Conservation (phyloP, 2,113 vertebrate genomes). For the Nannobrachium achirus region DNA sequence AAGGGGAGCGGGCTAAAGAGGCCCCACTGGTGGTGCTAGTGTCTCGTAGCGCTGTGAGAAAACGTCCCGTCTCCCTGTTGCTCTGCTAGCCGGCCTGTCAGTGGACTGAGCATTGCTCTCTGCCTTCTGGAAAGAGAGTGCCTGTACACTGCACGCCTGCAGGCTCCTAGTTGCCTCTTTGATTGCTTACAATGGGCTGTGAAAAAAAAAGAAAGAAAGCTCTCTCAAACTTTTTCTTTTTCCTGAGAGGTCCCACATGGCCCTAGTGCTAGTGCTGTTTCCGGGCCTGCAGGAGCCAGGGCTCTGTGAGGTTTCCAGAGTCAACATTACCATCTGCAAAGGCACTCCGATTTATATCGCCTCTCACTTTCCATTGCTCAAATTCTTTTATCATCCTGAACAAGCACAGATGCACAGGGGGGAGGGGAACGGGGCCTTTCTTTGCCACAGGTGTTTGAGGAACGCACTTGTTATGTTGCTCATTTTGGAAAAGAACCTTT, state of each 20-base stretch:
- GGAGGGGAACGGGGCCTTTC: constrained; percentile 22
- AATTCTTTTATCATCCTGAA: constrained; percentile 56
- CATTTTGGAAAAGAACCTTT: constrained; percentile 31
- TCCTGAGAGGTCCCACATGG: constrained; percentile 80
- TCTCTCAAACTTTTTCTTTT: constrained; percentile 58
- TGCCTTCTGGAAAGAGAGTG: constrained; percentile 65
- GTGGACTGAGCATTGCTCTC: constrained; percentile 76
- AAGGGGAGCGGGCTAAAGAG: constrained; percentile 49
- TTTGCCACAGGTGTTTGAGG: constrained; percentile 42
- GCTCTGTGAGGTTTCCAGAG: constrained; percentile 56
- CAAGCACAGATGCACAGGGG: constrained; percentile 30
- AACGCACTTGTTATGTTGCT: constrained; percentile 25
- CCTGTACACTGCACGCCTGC: constrained; percentile 66
- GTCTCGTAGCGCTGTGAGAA: constrained; percentile 54
- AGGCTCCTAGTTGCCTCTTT: constrained; percentile 77
- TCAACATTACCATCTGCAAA: constrained; percentile 73
- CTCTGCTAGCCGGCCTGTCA: constrained; percentile 57
- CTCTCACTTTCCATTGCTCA: constrained; percentile 32
- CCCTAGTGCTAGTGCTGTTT: constrained; percentile 84
- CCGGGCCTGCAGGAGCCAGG: constrained; percentile 61
- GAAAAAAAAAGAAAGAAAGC: constrained; percentile 62
- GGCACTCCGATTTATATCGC: constrained; percentile 58
- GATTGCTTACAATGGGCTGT: constrained; percentile 81
- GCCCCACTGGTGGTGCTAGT: constrained; percentile 53
- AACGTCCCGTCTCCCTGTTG: constrained; percentile 62